A percentile compares a stretch with the other conserved stretches of the same genome.
phyloP scores from a whole-genome alignment of 2,888 invertebrate genomes.

The Eilema griseolum region DNA sequence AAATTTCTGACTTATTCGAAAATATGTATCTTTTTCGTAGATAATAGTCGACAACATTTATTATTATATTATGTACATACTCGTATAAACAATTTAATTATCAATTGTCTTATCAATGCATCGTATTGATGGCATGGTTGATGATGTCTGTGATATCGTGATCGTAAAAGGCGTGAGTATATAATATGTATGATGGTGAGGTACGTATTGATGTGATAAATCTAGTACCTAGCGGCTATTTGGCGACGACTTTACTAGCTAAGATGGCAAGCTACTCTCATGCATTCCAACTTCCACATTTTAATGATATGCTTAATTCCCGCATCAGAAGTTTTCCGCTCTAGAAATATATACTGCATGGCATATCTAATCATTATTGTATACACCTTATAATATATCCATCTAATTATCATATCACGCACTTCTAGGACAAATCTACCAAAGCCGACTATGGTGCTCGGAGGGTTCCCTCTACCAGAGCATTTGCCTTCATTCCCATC shows the following conservation, averaged over 20 bases:
- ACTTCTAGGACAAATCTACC: constrained; percentile 78
- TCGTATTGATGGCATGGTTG: too few relatives aligned
- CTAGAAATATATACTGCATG: not conserved
- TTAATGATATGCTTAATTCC: not conserved
- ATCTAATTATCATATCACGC: not conserved
- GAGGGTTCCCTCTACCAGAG: constrained; percentile 72
- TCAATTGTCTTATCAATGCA: too few relatives aligned
- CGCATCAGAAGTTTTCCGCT: not conserved
- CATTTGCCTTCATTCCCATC: constrained; percentile 71
- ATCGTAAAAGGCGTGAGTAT: not conserved
- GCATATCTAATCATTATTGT: not conserved
- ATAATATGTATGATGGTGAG: not conserved
- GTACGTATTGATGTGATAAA: not conserved
- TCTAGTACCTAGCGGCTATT: not conserved
- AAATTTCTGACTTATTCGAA: not conserved
- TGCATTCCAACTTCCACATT: too few relatives aligned
- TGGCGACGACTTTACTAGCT: not conserved
- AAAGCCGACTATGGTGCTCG: constrained; percentile 79
- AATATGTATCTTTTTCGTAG: not conserved
- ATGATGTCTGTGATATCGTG: not conserved
- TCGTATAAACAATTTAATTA: too few relatives aligned
- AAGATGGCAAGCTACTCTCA: not conserved
- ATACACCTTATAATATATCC: not conserved
- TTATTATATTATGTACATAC: too few relatives aligned
- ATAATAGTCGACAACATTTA: not conserved